Percentiles rank a stretch among this genome's conserved stretches.
These are phyloP conservation scores for Myiotriccus ornatus DNA, from an alignment of 2,797 vertebrate species.

Conservation along the genomic window DNA sequence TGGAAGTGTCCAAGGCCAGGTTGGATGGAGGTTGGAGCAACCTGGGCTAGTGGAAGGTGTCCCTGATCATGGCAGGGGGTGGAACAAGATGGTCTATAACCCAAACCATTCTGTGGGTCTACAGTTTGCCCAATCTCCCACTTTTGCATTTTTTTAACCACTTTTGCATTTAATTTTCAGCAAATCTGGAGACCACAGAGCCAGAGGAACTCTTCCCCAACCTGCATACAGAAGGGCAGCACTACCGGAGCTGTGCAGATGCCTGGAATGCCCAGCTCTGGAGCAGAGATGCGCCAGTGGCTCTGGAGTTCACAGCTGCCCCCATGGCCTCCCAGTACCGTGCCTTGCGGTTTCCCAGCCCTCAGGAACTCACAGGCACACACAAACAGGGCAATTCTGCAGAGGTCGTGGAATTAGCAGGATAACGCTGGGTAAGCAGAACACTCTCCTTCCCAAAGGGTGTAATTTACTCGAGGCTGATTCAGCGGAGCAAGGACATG, in stretches of 20 bases:
- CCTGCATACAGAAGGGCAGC: accelerated
- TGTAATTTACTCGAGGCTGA: slow-evolving; percentile 46
- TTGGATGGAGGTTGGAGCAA: not conserved
- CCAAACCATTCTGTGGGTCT: not conserved
- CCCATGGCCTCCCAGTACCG: not conserved
- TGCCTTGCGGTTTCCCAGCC: not conserved
- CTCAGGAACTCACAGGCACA: not conserved
- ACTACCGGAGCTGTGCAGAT: not conserved
- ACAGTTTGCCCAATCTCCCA: too few relatives aligned
- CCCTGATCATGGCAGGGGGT: not conserved
- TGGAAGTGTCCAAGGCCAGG: not conserved
- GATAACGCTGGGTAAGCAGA: slow-evolving; percentile 32
- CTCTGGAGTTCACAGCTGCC: not conserved
- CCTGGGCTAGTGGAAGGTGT: not conserved
- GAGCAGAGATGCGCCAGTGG: not conserved
- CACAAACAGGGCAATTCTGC: not conserved
- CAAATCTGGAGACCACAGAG: not conserved
- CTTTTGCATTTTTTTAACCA: not conserved
- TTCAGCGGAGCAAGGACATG: not conserved
- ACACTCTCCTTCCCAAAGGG: not conserved
- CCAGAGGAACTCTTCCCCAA: too few relatives aligned
- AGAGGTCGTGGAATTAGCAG: slow-evolving; percentile 23
- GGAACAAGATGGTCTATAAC: not conserved
- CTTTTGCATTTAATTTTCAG: not conserved
- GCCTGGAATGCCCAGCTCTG: accelerated